Base-by-base conservation (phyloP, 2,113 vertebrate genomes). In the Numida meleagris region DNA sequence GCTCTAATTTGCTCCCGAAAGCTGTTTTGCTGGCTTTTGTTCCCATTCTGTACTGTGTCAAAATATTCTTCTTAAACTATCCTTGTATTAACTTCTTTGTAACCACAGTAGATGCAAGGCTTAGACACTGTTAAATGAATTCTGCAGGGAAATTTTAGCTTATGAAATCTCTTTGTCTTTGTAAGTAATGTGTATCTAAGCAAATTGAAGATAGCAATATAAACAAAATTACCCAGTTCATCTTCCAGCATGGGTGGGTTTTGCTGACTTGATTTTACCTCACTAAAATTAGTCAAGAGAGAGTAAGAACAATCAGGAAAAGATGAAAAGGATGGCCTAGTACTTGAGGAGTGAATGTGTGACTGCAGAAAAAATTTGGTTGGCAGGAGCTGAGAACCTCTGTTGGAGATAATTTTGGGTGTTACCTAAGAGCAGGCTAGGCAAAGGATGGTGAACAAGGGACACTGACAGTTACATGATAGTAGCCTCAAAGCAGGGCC, bases 21-120 rank as follows among this genome's bases (percentile, higher is more conserved):
- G 84, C 55, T 87, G 25, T 40, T 89, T 34, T 62, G 50, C 65
- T 89, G 70, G n/a, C 50, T 94, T 86, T 86, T 61, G 40, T 81
- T 51, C 38, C 34, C n/a, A 11, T 78, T 82, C 34, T 71, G 19
- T 57, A 21, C 6, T 0, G 0, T n/a, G 50, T 4, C 43, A 16
- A 67, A 75, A 78, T 31, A 42, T 50, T 67, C 45, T 71, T 48
- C 36, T 58, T 18, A 67, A 78, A 74, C 40, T 7, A 82, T 12
- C 62, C 20, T 78, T 3, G 0, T 63, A 66, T 74, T 83, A 89
- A 67, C 57, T 34, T 78, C 62, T 24, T 74, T 2, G 0, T 59
- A 66, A 86, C 61, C 29, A 48, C 5, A 88, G 29, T 34, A 82
- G 17, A 23, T 46, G 20, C 19, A 67, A 61, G 27, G 19, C 34